Conservation (phyloP, 2,888 invertebrate species). For the Gibbula magus region DNA sequence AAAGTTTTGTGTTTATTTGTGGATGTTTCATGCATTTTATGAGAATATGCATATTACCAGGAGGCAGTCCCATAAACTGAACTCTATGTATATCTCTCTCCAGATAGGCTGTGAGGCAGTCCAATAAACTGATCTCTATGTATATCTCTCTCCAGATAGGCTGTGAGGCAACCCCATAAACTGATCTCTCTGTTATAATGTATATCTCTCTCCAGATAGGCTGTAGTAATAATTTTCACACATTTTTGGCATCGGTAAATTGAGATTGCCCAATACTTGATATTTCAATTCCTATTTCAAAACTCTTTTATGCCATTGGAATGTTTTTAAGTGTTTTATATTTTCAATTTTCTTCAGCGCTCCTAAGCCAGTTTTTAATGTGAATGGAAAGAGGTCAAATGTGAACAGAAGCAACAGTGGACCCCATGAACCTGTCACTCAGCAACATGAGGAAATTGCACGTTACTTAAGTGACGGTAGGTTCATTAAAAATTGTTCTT, state of each 20-base stretch:
- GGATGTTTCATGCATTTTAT: not conserved
- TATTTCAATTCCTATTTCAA: not conserved
- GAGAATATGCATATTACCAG: not conserved
- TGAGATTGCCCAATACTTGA: no score
- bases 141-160: no score
- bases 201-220: no score
- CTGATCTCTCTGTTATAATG: no score
- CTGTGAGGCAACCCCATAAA: no score
- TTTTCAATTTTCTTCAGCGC: conserved; percentile 48
- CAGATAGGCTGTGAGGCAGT: no score
- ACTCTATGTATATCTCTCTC: not conserved
- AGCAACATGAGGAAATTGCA: conserved; percentile 62
- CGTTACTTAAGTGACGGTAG: conserved; percentile 56
- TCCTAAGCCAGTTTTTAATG: conserved; percentile 63
- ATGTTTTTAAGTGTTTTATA: not conserved
- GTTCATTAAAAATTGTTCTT: not conserved
- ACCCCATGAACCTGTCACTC: conserved; percentile 44
- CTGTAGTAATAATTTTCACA: no score
- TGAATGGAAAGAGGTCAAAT: conserved; percentile 43
- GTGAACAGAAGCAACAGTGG: conserved; percentile 35
- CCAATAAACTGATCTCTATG: no score
- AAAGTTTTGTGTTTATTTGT: no score
- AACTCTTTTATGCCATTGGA: not conserved
- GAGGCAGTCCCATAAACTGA: not conserved
- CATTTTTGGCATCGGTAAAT: no score